A percentile compares a stretch with the other conserved stretches of the same genome.
Evolutionary conservation across 2,888 invertebrate genomes (phyloP).

Genomic region (Lasioglossum zephyrum): DNA sequence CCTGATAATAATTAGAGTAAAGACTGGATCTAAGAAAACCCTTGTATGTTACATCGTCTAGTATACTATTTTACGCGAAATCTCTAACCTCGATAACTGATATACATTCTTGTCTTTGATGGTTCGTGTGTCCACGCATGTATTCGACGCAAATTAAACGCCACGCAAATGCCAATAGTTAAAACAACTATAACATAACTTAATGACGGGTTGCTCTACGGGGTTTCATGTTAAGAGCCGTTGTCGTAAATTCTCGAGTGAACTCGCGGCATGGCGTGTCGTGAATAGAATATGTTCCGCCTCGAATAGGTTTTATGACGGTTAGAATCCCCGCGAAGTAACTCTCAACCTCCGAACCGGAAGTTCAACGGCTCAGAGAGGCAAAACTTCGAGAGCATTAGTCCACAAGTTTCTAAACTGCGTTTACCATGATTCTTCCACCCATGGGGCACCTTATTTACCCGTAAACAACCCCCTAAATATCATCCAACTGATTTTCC

Average conservation of each 20-base stretch:
- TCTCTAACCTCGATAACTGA: neutral
- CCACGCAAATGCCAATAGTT: neutral
- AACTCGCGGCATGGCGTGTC: neutral
- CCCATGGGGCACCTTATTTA: neutral
- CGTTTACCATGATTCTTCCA: neutral
- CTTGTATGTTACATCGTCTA: too few species aligned
- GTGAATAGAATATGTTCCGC: slow-evolving; percentile 12
- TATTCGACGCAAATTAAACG: neutral
- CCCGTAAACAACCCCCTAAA: neutral
- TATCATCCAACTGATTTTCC: neutral
- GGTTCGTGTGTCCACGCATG: neutral
- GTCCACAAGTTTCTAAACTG: neutral
- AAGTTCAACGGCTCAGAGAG: neutral
- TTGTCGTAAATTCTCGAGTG: slow-evolving; percentile 1
- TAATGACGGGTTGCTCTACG: neutral
- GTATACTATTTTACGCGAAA: neutral
- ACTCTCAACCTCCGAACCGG: slow-evolving; percentile 3
- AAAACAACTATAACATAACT: neutral
- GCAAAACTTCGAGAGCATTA: neutral
- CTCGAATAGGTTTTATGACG: slow-evolving; percentile 4
- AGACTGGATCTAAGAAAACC: too few species aligned
- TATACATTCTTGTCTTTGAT: neutral
- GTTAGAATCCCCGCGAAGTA: neutral
- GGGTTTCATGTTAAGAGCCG: neutral
- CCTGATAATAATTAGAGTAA: neutral